Base-by-base conservation (phyloP, 2,797 vertebrate species). In the Myiotriccus ornatus region DNA sequence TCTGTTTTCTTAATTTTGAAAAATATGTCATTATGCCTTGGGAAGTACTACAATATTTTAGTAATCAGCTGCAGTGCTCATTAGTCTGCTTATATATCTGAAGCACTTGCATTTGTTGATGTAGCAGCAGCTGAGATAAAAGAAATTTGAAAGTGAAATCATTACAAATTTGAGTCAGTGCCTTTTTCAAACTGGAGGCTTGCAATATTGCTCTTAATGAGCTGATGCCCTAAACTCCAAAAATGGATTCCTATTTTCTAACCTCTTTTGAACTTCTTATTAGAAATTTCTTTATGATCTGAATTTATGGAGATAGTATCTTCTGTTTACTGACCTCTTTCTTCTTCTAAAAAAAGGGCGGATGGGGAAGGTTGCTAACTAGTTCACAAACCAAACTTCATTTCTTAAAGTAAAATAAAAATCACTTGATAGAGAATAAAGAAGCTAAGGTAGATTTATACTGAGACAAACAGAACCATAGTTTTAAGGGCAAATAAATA, bases 101-200 rank as follows among this genome's bases (percentile, higher is more conserved):
- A 97, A 97, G 92, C 88, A 93, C 95, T 97, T 97, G 90, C 96
- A 97, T 97, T 98, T 98, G 97, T 97, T 97, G 94, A 97, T 98
- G 95, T 94, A 97, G 92, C 95, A 96, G 91, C 88, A 96, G 91
- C 96, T 95, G 95, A 98, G 97, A 98, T 98, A 98, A 98, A 98
- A 98, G 97, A 98, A 97, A 98, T 97, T 91, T 98, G 96, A 98
- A 98, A 97, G 94, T 97, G 83, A 97, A 98, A 97, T 98, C 93
- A 97, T 98, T 97, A 97, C 94, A 96, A 90, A 96, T 97, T 98
- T 97, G 93, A 98, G 89, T 96, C 79, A 64, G 71, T 97, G 96
- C 86, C 92, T 96, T 97, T 96, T 97, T 95, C 65, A 97, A 88
- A 96, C 69, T 94, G 69, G 95, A 97, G 97, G 93, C 47, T 94